Conservation (phyloP, 1,140 invertebrate genomes). For the Fragariocoptes setiger region DNA sequence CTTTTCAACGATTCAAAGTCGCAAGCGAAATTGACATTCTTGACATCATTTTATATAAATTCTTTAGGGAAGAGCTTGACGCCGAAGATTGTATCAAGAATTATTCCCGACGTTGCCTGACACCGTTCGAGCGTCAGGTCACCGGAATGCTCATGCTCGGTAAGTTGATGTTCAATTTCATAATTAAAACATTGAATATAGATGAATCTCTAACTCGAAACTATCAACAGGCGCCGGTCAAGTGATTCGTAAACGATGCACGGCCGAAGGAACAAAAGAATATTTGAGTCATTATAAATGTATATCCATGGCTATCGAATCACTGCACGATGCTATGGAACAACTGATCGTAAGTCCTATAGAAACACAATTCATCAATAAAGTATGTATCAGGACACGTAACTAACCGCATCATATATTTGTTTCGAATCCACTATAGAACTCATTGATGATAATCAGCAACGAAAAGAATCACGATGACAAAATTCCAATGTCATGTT, state of each 20-base stretch:
- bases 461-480: conserved; percentile 1
- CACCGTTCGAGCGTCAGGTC: conserved; percentile 4
- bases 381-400: too few relatives aligned
- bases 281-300: conserved; percentile 6
- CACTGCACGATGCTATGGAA: conserved; percentile 7
- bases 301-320: neutral
- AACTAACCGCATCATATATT: too few relatives aligned
- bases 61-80: conserved; percentile 7
- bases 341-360: conserved; percentile 5
- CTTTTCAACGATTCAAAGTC: neutral
- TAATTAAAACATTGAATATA: conserved; percentile 1
- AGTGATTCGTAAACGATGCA: conserved; percentile 6
- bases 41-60: neutral
- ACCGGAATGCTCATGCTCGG: conserved; percentile 5
- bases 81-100: conserved; percentile 7
- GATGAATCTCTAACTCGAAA: neutral
- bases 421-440: too few relatives aligned
- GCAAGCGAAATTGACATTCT: too few relatives aligned
- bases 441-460: conserved; percentile 1
- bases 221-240: conserved; percentile 4
- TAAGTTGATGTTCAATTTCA: neutral
- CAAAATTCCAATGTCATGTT: conserved; percentile 7
- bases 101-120: conserved; percentile 5
- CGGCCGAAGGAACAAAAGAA: conserved; percentile 7
- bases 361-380: too few relatives aligned